Conservation (phyloP, 1,140 invertebrate species). For the Hesperophylax magnus region DNA sequence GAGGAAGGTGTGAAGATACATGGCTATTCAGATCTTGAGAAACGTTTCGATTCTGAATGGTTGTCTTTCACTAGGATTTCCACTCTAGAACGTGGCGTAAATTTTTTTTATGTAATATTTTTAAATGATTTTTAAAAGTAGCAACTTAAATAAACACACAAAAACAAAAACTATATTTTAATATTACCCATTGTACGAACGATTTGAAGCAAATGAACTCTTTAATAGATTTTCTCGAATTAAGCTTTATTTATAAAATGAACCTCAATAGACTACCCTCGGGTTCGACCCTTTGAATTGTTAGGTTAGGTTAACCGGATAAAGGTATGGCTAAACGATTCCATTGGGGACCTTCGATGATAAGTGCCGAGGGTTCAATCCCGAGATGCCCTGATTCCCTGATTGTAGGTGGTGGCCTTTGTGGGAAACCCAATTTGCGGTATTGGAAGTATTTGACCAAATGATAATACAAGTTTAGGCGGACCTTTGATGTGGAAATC, state of each 20-base stretch:
- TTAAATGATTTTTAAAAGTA: too few relatives aligned
- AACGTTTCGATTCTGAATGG: too few relatives aligned
- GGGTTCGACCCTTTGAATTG: not conserved
- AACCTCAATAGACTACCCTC: not conserved
- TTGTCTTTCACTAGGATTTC: too few relatives aligned
- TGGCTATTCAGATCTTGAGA: too few relatives aligned
- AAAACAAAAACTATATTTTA: too few relatives aligned
- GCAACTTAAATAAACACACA: too few relatives aligned
- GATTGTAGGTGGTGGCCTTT: slow-evolving; percentile 1
- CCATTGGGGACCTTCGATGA: slow-evolving; percentile 5
- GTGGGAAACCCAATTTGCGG: slow-evolving; percentile 25
- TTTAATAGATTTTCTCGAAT: too few relatives aligned
- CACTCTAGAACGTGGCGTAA: too few relatives aligned
- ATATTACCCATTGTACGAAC: too few relatives aligned
- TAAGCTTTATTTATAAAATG: not conserved
- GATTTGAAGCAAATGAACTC: too few relatives aligned
- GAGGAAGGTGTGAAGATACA: too few relatives aligned
- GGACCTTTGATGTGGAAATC: slow-evolving; percentile 11
- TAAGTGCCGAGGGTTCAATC: slow-evolving; percentile 1
- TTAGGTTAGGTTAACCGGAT: slow-evolving; percentile 5
- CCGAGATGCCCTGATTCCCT: not conserved
- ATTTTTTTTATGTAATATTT: too few relatives aligned
- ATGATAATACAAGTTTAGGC: not conserved
- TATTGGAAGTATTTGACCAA: slow-evolving; percentile 11
- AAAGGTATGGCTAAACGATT: slow-evolving; percentile 3